A percentile compares a stretch with the other conserved stretches of the same genome.
These are phyloP conservation scores for Sus cebifrons DNA, from an alignment of 2,797 vertebrate species.

Conservation along the genomic window DNA sequence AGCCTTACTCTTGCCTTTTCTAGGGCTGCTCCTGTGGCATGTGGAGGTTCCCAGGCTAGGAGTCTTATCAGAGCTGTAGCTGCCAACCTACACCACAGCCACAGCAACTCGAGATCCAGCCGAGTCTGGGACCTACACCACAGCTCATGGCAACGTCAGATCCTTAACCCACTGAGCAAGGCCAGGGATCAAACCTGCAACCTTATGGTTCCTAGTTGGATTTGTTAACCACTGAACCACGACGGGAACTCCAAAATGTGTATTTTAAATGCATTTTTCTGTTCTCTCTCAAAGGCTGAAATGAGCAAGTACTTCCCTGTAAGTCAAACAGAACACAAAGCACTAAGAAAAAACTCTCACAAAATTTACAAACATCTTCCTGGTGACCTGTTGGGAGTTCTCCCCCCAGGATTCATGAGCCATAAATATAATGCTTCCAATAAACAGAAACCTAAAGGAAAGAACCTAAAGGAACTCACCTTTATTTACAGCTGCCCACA, in stretches of 20 bases:
- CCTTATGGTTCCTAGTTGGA: too few species aligned
- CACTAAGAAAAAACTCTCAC: neutral
- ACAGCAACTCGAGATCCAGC: too few species aligned
- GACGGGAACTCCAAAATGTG: neutral
- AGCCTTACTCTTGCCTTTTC: neutral
- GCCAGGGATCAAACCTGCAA: too few species aligned
- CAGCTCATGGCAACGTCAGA: too few species aligned
- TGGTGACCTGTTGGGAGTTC: neutral
- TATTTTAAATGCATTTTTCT: neutral
- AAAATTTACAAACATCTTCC: neutral
- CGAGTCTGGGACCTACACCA: too few species aligned
- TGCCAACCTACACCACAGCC: too few species aligned
- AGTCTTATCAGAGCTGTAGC: too few species aligned
- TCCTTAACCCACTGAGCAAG: too few species aligned
- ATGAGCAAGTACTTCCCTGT: neutral
- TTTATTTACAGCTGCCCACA: neutral
- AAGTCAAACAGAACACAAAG: neutral
- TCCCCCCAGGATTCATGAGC: neutral
- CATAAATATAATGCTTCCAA: slow-evolving; percentile 9
- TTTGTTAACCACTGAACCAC: too few species aligned
- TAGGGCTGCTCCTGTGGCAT: too few species aligned
- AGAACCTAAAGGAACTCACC: neutral
- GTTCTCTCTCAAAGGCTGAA: neutral
- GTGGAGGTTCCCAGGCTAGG: too few species aligned
- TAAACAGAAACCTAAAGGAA: slow-evolving; percentile 41